Conservation (phyloP, 2,888 invertebrate species). For the Julus scanicus region DNA sequence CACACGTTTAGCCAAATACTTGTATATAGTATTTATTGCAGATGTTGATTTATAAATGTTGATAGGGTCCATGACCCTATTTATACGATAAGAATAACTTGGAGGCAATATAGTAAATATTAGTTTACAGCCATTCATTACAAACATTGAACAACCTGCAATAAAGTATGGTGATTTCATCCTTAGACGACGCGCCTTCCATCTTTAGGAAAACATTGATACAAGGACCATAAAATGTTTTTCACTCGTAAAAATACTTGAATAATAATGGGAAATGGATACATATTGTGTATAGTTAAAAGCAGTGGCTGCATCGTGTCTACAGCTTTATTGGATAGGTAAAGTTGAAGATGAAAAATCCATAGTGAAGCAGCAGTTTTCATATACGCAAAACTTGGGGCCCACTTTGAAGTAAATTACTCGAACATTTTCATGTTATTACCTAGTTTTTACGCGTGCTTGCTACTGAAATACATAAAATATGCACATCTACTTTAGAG, state of each 20-base stretch:
- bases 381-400: background rate
- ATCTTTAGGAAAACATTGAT: background rate
- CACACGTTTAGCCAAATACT: too few species aligned
- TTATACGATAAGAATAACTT: background rate
- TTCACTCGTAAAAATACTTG: background rate
- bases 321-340: background rate
- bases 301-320: background rate
- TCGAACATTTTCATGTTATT: slow-evolving; percentile 2
- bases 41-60: background rate
- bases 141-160: background rate
- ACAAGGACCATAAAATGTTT: background rate
- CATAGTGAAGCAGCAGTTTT: background rate
- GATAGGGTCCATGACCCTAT: background rate
- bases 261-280: background rate
- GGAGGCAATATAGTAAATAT: background rate
- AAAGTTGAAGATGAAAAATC: background rate
- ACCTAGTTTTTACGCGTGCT: background rate
- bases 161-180: background rate
- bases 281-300: background rate
- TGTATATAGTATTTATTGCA: background rate
- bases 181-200: background rate
- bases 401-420: slow-evolving; percentile 24
- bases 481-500: slow-evolving; percentile 28
- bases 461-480: slow-evolving; percentile 11
- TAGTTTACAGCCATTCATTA: background rate